These are phyloP conservation scores for Selene dorsalis DNA, from an alignment of 2,797 vertebrate species.

Conservation along the genomic window DNA sequence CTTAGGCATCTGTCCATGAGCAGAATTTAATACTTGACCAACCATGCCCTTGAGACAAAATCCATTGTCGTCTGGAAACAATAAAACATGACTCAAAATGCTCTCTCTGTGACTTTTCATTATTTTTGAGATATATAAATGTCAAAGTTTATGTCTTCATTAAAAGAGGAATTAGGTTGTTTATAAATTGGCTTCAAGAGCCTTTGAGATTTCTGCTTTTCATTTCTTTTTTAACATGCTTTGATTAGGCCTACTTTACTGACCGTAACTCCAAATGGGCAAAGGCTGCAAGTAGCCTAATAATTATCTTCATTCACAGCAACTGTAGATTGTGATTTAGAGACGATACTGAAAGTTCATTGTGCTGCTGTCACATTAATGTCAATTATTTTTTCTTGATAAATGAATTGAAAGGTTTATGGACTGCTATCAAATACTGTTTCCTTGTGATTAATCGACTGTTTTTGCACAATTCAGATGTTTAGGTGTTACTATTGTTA, in stretches of 20 bases:
- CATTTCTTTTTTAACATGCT: neutral
- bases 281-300: neutral
- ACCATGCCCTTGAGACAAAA: conserved; percentile 34
- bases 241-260: neutral
- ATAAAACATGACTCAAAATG: conserved; percentile 52
- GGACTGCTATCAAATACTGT: no score
- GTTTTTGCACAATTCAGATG: no score
- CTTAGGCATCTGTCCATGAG: conserved; percentile 32
- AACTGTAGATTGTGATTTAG: neutral
- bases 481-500: neutral
- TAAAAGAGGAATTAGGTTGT: neutral
- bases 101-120: conserved; percentile 20
- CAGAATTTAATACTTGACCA: conserved; percentile 27
- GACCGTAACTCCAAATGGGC: neutral
- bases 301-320: neutral
- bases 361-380: neutral
- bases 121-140: conserved; percentile 49
- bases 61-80: conserved; percentile 44
- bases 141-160: conserved; percentile 24
- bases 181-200: neutral
- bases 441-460: neutral
- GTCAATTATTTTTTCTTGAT: no score
- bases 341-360: neutral
- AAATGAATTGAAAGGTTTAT: no score
- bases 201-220: no score